Evolutionary conservation across 2,113 vertebrate genomes (phyloP).

Genomic region (Carollia perspicillata): DNA sequence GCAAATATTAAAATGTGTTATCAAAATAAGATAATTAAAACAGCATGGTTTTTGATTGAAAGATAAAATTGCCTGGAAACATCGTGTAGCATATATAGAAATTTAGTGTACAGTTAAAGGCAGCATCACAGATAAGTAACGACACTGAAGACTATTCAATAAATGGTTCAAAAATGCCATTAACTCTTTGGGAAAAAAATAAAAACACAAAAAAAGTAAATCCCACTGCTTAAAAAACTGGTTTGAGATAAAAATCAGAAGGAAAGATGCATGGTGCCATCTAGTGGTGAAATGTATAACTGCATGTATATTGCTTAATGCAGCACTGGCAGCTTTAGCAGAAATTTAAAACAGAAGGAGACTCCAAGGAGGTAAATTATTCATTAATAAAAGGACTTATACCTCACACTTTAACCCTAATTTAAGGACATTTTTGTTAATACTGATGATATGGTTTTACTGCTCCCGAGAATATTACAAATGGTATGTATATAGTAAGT

Average conservation of each 20-base stretch:
- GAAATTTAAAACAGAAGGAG: constrained; percentile 13
- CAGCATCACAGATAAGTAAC: background rate
- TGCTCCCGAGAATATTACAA: background rate
- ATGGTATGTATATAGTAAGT: background rate
- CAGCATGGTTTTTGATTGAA: constrained; percentile 29
- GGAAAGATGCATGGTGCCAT: constrained; percentile 73
- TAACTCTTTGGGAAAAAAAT: constrained; percentile 12
- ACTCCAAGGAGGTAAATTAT: background rate
- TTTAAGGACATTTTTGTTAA: background rate
- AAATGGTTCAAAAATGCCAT: background rate
- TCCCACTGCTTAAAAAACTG: background rate
- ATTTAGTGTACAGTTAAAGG: background rate
- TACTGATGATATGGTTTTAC: background rate
- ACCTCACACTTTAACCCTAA: background rate
- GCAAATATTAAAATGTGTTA: constrained; percentile 2
- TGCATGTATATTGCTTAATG: background rate
- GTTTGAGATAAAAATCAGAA: constrained; percentile 55
- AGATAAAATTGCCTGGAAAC: background rate
- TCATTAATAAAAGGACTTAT: constrained; percentile 33
- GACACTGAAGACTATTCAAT: background rate
- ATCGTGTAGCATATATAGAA: background rate
- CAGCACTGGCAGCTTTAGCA: background rate
- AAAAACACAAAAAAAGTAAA: constrained; percentile 13
- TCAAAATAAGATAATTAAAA: constrained; percentile 63
- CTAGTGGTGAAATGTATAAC: constrained; percentile 33